A percentile compares a stretch with the other conserved stretches of the same genome.
phyloP scores from a whole-genome alignment of 2,888 invertebrate genomes.

The Gortyna flavago region DNA sequence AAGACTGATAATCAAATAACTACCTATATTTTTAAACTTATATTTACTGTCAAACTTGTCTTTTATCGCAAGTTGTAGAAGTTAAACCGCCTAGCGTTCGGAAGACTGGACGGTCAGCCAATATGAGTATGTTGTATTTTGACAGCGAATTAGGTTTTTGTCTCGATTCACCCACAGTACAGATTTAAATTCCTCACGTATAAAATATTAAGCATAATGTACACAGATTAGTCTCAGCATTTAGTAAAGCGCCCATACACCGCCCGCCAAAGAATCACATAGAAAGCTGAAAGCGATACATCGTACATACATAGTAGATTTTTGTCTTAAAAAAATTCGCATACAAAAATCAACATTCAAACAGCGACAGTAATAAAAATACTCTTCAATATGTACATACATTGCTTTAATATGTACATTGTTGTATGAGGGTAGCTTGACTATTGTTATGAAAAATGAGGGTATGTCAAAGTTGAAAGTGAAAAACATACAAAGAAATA shows the following conservation, averaged over 20 bases:
- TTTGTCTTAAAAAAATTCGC: slow-evolving; percentile 58
- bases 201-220: slow-evolving; percentile 8
- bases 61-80: not conserved
- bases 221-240: not conserved
- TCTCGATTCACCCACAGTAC: not conserved
- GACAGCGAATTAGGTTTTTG: not conserved
- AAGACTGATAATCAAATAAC: slow-evolving; percentile 4
- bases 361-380: slow-evolving; percentile 74
- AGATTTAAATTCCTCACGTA: slow-evolving; percentile 4
- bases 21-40: not conserved
- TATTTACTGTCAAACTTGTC: not conserved
- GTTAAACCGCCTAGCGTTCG: not conserved
- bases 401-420: slow-evolving; percentile 78
- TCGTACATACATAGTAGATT: slow-evolving; percentile 54
- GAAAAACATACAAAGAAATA: not conserved
- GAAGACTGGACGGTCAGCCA: not conserved
- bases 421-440: slow-evolving; percentile 65
- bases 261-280: slow-evolving; percentile 55
- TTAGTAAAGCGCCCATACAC: slow-evolving; percentile 48
- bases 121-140: not conserved
- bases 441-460: slow-evolving; percentile 52
- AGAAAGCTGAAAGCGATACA: slow-evolving; percentile 65
- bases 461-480: not conserved
- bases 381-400: slow-evolving; percentile 79
- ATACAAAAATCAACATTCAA: slow-evolving; percentile 71